phyloP scores from a whole-genome alignment of 2,113 vertebrate genomes.

The Phalacrocorax brasilianus region DNA sequence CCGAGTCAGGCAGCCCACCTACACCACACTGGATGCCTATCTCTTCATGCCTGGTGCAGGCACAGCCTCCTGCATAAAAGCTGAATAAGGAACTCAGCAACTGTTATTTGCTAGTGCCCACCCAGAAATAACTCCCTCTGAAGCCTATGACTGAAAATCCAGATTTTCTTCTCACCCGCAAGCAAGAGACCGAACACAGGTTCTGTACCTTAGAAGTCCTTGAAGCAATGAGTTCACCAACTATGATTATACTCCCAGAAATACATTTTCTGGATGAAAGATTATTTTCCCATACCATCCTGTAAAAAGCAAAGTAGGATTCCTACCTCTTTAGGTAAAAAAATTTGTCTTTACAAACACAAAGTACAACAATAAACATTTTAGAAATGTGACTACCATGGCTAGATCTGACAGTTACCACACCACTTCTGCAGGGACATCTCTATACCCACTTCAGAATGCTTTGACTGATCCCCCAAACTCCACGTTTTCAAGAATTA shows the following conservation, averaged over 20 bases:
- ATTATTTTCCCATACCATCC: background rate
- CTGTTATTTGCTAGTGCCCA: background rate
- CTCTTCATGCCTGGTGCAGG: background rate
- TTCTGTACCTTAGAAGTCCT: background rate
- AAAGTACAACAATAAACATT: background rate
- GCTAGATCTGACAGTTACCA: background rate
- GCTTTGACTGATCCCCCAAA: background rate
- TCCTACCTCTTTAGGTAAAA: background rate
- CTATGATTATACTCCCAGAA: background rate
- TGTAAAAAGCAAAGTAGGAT: background rate
- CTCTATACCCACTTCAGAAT: background rate
- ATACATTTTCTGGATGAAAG: background rate
- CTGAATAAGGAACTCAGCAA: background rate
- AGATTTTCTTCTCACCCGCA: background rate
- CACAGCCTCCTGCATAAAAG: background rate
- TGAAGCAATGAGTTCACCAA: background rate
- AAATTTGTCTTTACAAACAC: background rate
- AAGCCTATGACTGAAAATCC: background rate
- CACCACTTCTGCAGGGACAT: background rate
- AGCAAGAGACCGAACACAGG: background rate
- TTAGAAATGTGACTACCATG: background rate
- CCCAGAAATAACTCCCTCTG: background rate
- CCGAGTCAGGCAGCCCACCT: background rate
- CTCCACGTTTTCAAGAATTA: background rate
- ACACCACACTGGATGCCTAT: accelerated